Conservation (phyloP, 2,797 vertebrate species). For the Ptychobarbus kaznakovi region DNA sequence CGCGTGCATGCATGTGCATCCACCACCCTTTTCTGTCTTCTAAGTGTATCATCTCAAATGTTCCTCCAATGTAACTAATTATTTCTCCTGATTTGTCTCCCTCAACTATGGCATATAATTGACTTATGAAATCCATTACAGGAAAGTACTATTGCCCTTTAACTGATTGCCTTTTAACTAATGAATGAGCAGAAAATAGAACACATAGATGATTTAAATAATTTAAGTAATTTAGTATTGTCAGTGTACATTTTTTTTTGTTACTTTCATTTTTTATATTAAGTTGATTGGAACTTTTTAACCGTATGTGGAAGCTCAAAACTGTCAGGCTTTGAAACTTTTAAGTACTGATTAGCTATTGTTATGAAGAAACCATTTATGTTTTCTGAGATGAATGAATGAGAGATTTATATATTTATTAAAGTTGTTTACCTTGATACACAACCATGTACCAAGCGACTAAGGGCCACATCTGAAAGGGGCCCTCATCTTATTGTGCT, state of each 20-base stretch:
- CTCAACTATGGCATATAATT: slow-evolving; percentile 33
- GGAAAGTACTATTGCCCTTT: slow-evolving; percentile 17
- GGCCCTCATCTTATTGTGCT: background rate
- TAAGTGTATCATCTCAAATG: slow-evolving; percentile 27
- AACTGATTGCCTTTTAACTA: slow-evolving; percentile 12
- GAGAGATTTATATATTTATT: background rate
- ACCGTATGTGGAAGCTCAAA: background rate
- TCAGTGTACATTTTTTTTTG: background rate
- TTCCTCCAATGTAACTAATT: no score
- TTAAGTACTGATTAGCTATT: background rate
- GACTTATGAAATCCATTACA: slow-evolving; percentile 28
- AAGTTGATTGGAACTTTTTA: slow-evolving; percentile 6
- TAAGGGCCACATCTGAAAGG: background rate
- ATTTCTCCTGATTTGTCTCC: slow-evolving; percentile 28
- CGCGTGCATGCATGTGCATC: background rate
- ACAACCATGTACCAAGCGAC: background rate
- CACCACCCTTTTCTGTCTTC: slow-evolving; percentile 2
- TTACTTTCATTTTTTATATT: background rate
- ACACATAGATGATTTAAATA: slow-evolving; percentile 25
- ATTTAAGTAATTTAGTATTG: slow-evolving; percentile 1
- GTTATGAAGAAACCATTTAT: background rate
- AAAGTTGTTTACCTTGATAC: background rate
- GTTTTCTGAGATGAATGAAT: background rate
- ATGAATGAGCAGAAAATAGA: background rate
- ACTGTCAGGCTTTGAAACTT: background rate